Conservation (phyloP, 2,113 vertebrate genomes). For the Xiphorhynchus elegans region DNA sequence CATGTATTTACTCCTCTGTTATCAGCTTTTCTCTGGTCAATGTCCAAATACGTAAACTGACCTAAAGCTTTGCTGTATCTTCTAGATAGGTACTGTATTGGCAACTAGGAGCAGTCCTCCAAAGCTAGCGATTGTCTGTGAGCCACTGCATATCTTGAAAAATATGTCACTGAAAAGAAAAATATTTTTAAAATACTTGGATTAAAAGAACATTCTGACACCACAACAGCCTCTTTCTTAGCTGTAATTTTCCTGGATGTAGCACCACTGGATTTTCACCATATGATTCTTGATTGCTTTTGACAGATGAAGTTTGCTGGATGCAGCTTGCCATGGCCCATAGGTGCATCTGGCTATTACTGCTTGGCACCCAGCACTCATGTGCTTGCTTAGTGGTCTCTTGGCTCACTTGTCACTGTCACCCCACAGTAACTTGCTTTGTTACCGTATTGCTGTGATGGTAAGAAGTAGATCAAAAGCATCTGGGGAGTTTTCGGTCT, state of each 20-base stretch:
- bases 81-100: not conserved
- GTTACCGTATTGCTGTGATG: not conserved
- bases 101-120: not conserved
- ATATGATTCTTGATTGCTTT: not conserved
- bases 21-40: not conserved
- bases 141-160: not conserved
- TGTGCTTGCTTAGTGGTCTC: not conserved
- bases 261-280: not conserved
- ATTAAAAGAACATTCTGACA: slow-evolving; percentile 20
- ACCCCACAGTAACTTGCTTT: not conserved
- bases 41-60: not conserved
- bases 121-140: not conserved
- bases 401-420: not conserved
- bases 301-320: not conserved
- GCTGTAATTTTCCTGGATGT: slow-evolving; percentile 33
- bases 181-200: not conserved
- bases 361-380: accelerated
- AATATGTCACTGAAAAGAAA: not conserved
- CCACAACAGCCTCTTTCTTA: not conserved
- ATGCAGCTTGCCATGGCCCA: not conserved
- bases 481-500: not conserved
- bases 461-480: not conserved
- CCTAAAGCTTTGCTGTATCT: not conserved
- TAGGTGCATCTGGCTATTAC: not conserved
- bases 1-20: not conserved